Conservation (phyloP, 2,888 invertebrate species). For the Agrochola litura region DNA sequence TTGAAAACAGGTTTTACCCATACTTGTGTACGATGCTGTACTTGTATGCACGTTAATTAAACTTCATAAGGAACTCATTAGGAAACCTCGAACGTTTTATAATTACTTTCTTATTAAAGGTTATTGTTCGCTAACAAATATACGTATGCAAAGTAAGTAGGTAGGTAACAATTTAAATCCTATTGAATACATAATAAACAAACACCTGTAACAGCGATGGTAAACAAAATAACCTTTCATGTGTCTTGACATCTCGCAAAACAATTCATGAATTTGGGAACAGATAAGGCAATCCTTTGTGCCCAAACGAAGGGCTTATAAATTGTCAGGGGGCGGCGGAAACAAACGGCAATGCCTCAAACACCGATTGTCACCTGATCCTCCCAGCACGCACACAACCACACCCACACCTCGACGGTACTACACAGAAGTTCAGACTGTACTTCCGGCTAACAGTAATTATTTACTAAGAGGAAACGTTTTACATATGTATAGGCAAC, state of each 20-base stretch:
- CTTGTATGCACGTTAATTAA: constrained; percentile 57
- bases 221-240: constrained; percentile 66
- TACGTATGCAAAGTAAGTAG: constrained; percentile 8
- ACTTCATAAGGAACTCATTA: constrained; percentile 46
- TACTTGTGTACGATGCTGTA: constrained; percentile 41
- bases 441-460: constrained; percentile 51
- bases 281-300: constrained; percentile 69
- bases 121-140: constrained; percentile 6
- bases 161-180: constrained; percentile 42
- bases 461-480: constrained; percentile 51
- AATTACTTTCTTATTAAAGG: constrained; percentile 19
- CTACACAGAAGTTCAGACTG: constrained; percentile 46
- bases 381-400: constrained; percentile 55
- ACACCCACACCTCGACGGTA: constrained; percentile 26
- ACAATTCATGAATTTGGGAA: constrained; percentile 70
- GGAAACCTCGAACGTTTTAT: constrained; percentile 25
- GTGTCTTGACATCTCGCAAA: constrained; percentile 64
- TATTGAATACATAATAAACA: constrained; percentile 48
- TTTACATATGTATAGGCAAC: constrained; percentile 5
- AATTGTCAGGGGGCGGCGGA: constrained; percentile 69
- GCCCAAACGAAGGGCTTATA: constrained; percentile 71
- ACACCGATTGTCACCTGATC: constrained; percentile 72
- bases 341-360: constrained; percentile 68
- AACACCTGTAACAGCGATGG: constrained; percentile 46
- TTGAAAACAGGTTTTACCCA: constrained; percentile 55